Evolutionary conservation across 2,797 vertebrate species (phyloP), one percentile per base, ranked within the genome.

Genomic region (Acridotheres tristis): DNA sequence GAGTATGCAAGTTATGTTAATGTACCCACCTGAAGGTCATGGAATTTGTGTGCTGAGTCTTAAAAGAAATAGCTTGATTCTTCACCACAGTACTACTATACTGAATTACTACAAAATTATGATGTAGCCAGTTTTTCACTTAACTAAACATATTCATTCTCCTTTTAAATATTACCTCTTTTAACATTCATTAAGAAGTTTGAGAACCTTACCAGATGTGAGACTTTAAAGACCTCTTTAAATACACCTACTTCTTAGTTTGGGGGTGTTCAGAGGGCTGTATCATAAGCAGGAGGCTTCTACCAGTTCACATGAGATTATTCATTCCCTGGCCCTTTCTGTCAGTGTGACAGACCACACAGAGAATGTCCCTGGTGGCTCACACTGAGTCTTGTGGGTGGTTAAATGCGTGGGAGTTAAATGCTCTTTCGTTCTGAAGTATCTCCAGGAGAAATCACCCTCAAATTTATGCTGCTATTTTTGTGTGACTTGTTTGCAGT

Each of bases 401-500:
- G 57, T 89, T 78, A 85, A 87, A 58, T 18, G 34, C 1, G 34
- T 91, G 55, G 48, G 63, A 88, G 30, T 62, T 69, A n/a, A n/a
- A 40, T 0, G 1, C 14, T 79, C 45, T 91, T 96, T 84, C 54
- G 13, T 76, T 73, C 72, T 88, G 54, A 66, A 92, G 38, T 45
- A 66, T 32, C 73, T 92, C 47, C 29, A n/a, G 59, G 45, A 96
- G 91, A 97, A 97, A 97, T 55, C 68, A 94, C 88, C 71, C 29
- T 89, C 75, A 85, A 48, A 79, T 65, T 77, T 55, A 69, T 89
- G 85, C 74, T 90, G 72, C 47, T 93, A 42, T 82, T 91, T 85
- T 82, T 88, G 53, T 77, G 45, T 63, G 36, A 86, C n/a, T 72
- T 57, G 36, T 65, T 93, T 85, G 83, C 61, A 68, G 38, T n/a